Evolutionary conservation across 2,888 invertebrate genomes (phyloP), one percentile per base, ranked within the genome.

Genomic region (Sinhomidia bicolor): DNA sequence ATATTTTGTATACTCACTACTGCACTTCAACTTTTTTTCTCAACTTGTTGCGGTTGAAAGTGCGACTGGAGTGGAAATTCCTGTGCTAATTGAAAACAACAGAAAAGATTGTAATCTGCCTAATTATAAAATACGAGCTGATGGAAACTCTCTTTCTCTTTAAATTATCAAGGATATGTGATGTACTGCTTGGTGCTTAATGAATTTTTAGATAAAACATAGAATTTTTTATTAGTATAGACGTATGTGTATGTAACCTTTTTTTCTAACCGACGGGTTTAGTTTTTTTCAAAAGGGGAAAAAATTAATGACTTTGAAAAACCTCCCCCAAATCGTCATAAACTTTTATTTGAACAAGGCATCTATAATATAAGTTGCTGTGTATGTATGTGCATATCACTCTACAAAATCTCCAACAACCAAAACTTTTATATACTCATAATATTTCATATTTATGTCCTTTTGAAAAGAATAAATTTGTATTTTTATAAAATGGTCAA

Each of bases 121-220:
- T 86, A 86, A 86, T 86, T 86, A 86, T 80, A 86, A 86, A 86
- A 86, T 86, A 86, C 36, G 79, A 78, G 78, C 78, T 78, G 54
- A 54, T 10, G 20, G 32, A 78, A 26, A 51, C 44, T 44, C 36
- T 68, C n/a, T 9, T 5, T 41, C 41, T 12, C 51, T 6, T 23
- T 10, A n/a, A 54, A 17, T 3, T 14, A 26, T 14, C 23, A 26
- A n/a, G n/a, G n/a, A 10, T 17, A 6, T 54, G 32, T 54, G 32
- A 51, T 54, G 54, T 78, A 54, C 7, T 78, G 78, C 29, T 78
- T 1, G n/a, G n/a, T n/a, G n/a, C 23, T 60, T 60, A 80, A 60
- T 80, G 80, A 80, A 23, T 80, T 60, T 57, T 32, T 79, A 79
- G 36, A 57, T 12, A 17, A 41, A 68, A 29, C 6, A n/a, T 12